Evolutionary conservation across 2,113 vertebrate species (phyloP), one percentile per base, ranked within the genome.

Genomic region (Hypocryptadius cinnamomeus): DNA sequence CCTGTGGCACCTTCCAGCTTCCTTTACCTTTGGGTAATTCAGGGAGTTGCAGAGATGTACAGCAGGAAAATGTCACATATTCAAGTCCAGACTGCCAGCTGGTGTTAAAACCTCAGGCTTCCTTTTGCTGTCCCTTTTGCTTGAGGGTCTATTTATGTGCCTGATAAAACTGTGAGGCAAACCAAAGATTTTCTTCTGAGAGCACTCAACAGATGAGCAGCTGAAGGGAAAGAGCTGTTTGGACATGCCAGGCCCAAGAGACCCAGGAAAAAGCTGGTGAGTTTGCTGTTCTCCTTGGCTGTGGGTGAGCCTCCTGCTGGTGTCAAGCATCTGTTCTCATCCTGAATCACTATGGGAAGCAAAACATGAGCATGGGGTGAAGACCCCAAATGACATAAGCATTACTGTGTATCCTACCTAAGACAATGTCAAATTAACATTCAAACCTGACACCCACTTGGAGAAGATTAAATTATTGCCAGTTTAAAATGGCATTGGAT

Each of bases 311-410:
- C 60, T 82, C 24, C 78, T 77, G 21, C 21, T 7, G 3, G 10
- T 47, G 21, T 44, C 40, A 44, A 39, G 35, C 28, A 56, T 39
- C 17, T 31, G 12, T 13, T 64, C 13, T 40, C 42, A 39, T 39
- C 47, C 47, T 57, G 54, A 73, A 73, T 63, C 0, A 0, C 18
- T 40, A 9, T 9, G 8, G 13, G 5, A 48, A 54, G 40, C 8
- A 61, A 72, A 69, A 61, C 8, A 68, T 3, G 11, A 39, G 12
- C 31, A 39, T 4, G 3, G 31, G 8, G 10, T 61, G 50, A 50
- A 56, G 28, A 45, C 15, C 8, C 15, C 42, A 73, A 73, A 68
- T 31, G 35, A 73, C 4, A 3, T 11, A 56, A 56, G 15, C 6
- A 14, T 28, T n/a, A 50, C 20, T 13, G 1, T 23, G 10, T 2